phyloP scores from a whole-genome alignment of 1,140 invertebrate species.

The Solenopsis invicta region DNA sequence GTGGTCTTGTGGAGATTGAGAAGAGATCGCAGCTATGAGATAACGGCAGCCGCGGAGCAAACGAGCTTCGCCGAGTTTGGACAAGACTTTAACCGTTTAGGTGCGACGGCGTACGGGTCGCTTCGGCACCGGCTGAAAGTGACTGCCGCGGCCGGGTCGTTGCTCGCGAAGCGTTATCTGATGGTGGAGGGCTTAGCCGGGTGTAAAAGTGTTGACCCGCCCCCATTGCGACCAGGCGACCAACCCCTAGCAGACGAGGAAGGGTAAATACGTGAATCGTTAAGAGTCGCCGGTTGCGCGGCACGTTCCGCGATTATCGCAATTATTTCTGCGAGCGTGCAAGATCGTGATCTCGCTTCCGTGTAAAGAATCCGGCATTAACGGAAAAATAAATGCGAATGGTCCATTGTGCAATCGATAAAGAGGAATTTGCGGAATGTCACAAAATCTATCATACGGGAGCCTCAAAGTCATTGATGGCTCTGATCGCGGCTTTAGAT shows the following conservation, averaged over 20 bases:
- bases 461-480: neutral
- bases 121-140: conserved; percentile 63
- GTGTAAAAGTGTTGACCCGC: conserved; percentile 74
- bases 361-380: neutral
- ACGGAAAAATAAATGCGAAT: neutral
- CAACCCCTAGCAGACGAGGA: neutral
- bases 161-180: conserved; percentile 70
- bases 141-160: conserved; percentile 54
- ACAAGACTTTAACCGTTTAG: conserved; percentile 77
- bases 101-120: conserved; percentile 29
- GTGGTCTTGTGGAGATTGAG: conserved; percentile 57
- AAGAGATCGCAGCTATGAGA: conserved; percentile 69
- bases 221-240: conserved; percentile 30
- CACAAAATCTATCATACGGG: neutral
- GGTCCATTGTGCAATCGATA: neutral
- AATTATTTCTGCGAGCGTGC: conserved; percentile 59
- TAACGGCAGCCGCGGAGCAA: conserved; percentile 72
- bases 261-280: conserved; percentile 67
- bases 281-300: conserved; percentile 47
- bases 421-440: neutral
- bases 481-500: neutral
- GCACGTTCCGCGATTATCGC: conserved; percentile 58
- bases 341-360: conserved; percentile 40
- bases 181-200: conserved; percentile 51
- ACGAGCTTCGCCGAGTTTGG: conserved; percentile 76